Percentiles rank a stretch among this genome's conserved stretches.
These are phyloP conservation scores for Rallus limicola DNA, from an alignment of 2,113 vertebrate genomes.

Conservation along the genomic window DNA sequence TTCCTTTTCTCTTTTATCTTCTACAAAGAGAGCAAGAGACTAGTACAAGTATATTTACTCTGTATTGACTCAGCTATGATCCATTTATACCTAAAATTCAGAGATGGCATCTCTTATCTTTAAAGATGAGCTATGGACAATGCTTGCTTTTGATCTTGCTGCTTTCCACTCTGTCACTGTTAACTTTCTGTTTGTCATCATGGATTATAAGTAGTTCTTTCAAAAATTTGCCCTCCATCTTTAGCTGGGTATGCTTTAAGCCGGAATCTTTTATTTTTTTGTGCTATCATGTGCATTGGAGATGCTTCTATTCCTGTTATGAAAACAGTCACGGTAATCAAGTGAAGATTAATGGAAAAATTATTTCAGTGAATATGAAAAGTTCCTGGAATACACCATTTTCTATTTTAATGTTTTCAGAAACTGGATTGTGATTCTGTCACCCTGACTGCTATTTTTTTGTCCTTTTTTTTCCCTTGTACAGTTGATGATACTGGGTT, in stretches of 20 bases:
- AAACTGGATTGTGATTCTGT: not conserved
- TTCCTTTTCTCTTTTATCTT: not conserved
- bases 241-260: not conserved
- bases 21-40: not conserved
- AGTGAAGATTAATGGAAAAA: constrained; percentile 6
- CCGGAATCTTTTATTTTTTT: not conserved
- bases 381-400: not conserved
- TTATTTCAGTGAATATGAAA: not conserved
- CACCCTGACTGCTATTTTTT: not conserved
- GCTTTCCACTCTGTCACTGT: not conserved
- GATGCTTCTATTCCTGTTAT: not conserved
- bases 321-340: not conserved
- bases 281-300: not conserved
- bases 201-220: not conserved
- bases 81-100: not conserved
- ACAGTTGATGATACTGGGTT: not conserved
- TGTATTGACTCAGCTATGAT: not conserved
- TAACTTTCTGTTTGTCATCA: not conserved
- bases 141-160: not conserved
- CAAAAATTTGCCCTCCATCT: not conserved
- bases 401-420: not conserved
- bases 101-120: not conserved
- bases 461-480: not conserved
- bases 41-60: not conserved
- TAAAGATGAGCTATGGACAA: not conserved